phyloP scores from a whole-genome alignment of 1,140 invertebrate species.

The Pogonus chalceus region DNA sequence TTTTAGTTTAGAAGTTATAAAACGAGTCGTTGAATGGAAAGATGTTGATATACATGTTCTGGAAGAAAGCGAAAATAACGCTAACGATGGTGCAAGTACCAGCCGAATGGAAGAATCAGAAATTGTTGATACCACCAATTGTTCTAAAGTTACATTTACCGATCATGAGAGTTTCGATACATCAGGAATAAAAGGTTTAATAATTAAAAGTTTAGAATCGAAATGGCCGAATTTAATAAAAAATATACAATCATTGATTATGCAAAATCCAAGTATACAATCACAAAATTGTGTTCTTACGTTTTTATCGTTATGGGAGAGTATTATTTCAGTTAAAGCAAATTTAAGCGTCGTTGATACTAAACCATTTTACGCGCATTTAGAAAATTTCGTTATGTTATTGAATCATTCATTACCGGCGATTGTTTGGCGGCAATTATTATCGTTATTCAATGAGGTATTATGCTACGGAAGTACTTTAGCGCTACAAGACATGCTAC shows the following conservation, averaged over 20 bases:
- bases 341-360: slow-evolving; percentile 82
- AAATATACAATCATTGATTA: slow-evolving; percentile 49
- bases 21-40: slow-evolving; percentile 78
- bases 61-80: slow-evolving; percentile 50
- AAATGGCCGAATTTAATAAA: slow-evolving; percentile 70
- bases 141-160: slow-evolving; percentile 56
- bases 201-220: slow-evolving; percentile 70
- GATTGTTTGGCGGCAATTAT: slow-evolving; percentile 71
- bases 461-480: slow-evolving; percentile 82
- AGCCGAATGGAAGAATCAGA: slow-evolving; percentile 32
- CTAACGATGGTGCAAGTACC: slow-evolving; percentile 28
- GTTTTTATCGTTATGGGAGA: slow-evolving; percentile 77
- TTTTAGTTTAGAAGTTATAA: slow-evolving; percentile 74
- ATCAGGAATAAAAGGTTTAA: slow-evolving; percentile 70
- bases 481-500: slow-evolving; percentile 72
- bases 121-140: slow-evolving; percentile 27
- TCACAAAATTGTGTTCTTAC: slow-evolving; percentile 63
- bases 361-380: slow-evolving; percentile 75
- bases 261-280: slow-evolving; percentile 42
- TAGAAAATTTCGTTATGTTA: slow-evolving; percentile 70
- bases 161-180: slow-evolving; percentile 73
- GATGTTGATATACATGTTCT: slow-evolving; percentile 71
- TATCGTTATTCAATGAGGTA: slow-evolving; percentile 78
- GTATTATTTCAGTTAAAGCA: slow-evolving; percentile 83
- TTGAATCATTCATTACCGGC: slow-evolving; percentile 60